Base-by-base conservation (phyloP, 2,888 invertebrate species). In the Caenorhabditis japonica region DNA sequence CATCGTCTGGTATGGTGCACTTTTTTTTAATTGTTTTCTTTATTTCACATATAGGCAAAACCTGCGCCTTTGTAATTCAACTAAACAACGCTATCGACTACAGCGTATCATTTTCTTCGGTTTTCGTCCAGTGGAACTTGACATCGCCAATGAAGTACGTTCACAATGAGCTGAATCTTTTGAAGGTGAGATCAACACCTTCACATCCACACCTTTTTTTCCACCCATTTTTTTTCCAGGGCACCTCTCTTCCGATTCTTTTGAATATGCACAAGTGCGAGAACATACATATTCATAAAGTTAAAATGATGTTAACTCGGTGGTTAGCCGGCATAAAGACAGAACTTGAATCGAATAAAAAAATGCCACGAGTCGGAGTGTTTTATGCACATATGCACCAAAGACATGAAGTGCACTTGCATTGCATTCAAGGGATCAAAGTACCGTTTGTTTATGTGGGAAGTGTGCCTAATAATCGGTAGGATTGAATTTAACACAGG, bases 31-130 rank as follows among this genome's bases (percentile, higher is more conserved):
- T 56, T 55, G 47, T 17, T 13, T 25, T 19, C 13, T 53, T 3
- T 47, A 38, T 41, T 41, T 5, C 4, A 41, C 41, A 5, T 46
- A 5, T 51, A 83, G 83, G 77, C n/a, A 73, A 73, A 23, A 70
- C 56, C 15, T 86, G 87, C 55, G 82, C 82, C 21, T 83, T 82
- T 41, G 75, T 85, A 10, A 79, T 87, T 13, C 87, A 87, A 68
- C 75, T 87, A 41, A 84, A 87, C 72, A 87, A 87, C 64, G 81
- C 85, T 21, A 78, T 86, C 1, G 86, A 86, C 72, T 87, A 85
- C 64, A 76, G 68, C 30, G 59, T 51, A 15, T 30, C 59, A 7
- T 75, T 79, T 21, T 51, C 72, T 8, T 69, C 76, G 1, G 41
- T 79, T 4, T 70, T 79, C 8, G 76, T 75, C 3, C 49, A 59